A percentile compares a stretch with the other conserved stretches of the same genome.
These are phyloP conservation scores for Aphaenogaster rudis DNA, from an alignment of 1,140 invertebrate genomes.

Conservation along the genomic window DNA sequence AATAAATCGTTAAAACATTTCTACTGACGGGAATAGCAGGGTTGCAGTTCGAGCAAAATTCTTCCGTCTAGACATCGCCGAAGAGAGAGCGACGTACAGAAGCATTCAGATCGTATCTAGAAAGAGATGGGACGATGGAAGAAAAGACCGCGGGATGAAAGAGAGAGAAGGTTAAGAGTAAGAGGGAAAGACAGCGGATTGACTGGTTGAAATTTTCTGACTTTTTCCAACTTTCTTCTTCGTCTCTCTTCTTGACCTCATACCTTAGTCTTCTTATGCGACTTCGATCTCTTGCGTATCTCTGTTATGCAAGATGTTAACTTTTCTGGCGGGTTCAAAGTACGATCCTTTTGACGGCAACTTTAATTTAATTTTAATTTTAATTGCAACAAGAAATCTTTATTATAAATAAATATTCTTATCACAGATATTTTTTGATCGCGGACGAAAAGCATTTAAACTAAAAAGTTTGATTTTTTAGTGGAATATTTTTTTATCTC, in stretches of 20 bases:
- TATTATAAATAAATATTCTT: not conserved
- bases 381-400: not conserved
- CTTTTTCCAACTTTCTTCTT: slow-evolving; percentile 16
- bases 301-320: not conserved
- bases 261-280: not conserved
- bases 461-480: not conserved
- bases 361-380: not conserved
- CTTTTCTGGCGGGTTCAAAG: not conserved
- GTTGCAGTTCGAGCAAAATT: slow-evolving; percentile 20
- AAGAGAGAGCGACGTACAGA: slow-evolving; percentile 4
- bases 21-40: not conserved
- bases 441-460: not conserved
- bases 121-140: not conserved
- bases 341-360: not conserved
- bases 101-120: slow-evolving; percentile 20
- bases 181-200: slow-evolving; percentile 27
- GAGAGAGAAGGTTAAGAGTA: slow-evolving; percentile 7
- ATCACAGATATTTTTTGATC: not conserved
- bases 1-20: slow-evolving; percentile 64
- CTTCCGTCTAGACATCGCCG: slow-evolving; percentile 33
- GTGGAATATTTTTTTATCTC: not conserved
- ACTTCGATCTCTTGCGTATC: slow-evolving; percentile 8
- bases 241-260: not conserved
- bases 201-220: slow-evolving; percentile 66
- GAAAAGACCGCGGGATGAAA: not conserved